These are phyloP conservation scores for Pogonocherus hispidulus DNA, from an alignment of 2,888 invertebrate species.

Conservation along the genomic window DNA sequence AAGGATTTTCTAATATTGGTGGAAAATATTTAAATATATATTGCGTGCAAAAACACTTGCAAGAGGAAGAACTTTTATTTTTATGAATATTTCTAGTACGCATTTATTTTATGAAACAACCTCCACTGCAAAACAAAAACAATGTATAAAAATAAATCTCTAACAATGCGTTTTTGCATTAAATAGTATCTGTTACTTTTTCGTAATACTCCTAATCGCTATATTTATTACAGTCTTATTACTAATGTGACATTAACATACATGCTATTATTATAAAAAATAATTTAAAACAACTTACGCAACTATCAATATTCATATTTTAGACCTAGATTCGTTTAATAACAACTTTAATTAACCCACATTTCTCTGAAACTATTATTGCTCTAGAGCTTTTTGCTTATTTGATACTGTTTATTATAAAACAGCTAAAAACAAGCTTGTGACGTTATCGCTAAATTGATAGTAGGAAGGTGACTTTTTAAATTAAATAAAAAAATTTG, in stretches of 20 bases:
- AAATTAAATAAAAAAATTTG: too few relatives aligned
- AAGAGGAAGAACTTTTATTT: too few relatives aligned
- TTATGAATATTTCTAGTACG: too few relatives aligned
- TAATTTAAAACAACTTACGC: constrained; percentile 60
- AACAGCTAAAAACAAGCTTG: too few relatives aligned
- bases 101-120: constrained; percentile 27
- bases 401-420: not conserved
- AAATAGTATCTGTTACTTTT: constrained; percentile 4
- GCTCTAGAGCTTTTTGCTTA: constrained; percentile 34
- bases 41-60: too few relatives aligned
- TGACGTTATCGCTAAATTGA: too few relatives aligned
- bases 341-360: constrained; percentile 42
- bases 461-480: too few relatives aligned
- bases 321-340: constrained; percentile 42
- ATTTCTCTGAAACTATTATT: constrained; percentile 43
- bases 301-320: constrained; percentile 55
- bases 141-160: constrained; percentile 45
- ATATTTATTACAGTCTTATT: constrained; percentile 50
- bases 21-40: too few relatives aligned
- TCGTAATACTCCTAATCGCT: constrained; percentile 18
- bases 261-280: constrained; percentile 57
- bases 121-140: constrained; percentile 37
- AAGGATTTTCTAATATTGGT: too few relatives aligned
- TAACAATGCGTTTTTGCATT: constrained; percentile 20
- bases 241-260: constrained; percentile 48